Evolutionary conservation across 2,113 vertebrate species (phyloP), one percentile per base, ranked within the genome.

Genomic region (Catharus bicknelli): DNA sequence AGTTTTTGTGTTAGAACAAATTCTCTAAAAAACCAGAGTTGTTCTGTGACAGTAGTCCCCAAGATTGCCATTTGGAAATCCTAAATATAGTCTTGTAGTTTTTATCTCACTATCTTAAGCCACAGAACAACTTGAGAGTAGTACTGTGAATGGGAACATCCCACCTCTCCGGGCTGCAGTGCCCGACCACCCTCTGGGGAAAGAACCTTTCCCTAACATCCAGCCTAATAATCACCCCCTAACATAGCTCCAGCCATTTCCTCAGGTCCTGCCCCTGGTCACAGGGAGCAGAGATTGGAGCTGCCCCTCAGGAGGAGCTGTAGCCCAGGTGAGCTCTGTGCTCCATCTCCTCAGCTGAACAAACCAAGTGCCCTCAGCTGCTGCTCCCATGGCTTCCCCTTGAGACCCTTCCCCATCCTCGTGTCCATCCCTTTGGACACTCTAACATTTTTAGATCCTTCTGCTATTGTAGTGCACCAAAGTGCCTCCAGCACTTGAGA

Each of bases 141-240:
- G 16, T 32, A 14, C 22, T 48, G 29, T 30, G 42, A 84, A 70
- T 1, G 8, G n/a, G 26, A 72, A 78, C 5, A 16, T 26, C 16
- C 13, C 32, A 66, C 15, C 43, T 29, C 47, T 48, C 61, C 25
- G 2, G 3, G 55, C 82, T 85, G 61, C 55, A 77, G n/a, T 0
- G 4, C 23, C 40, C 0, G 0, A 59, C 17, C 50, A 79, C 27
- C 8, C 51, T 62, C 78, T 29, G 4, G 8, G 32, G 12, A 27
- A 72, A 51, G 59, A 73, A 22, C 22, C 26, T 51, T 66, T 36
- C 21, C 51, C 27, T 20, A 19, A 36, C 43, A 34, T 43, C 32
- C 68, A 81, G 59, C 16, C 59, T 45, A 53, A 51, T 29, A 40
- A 48, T 48, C n/a, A 67, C 4, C 11, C 43, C 22, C 36, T 19